A percentile compares a stretch with the other conserved stretches of the same genome.
Evolutionary conservation across 92 coral and sea anemone species (phyloP).

Genomic region (Phenganax stokvisi): DNA sequence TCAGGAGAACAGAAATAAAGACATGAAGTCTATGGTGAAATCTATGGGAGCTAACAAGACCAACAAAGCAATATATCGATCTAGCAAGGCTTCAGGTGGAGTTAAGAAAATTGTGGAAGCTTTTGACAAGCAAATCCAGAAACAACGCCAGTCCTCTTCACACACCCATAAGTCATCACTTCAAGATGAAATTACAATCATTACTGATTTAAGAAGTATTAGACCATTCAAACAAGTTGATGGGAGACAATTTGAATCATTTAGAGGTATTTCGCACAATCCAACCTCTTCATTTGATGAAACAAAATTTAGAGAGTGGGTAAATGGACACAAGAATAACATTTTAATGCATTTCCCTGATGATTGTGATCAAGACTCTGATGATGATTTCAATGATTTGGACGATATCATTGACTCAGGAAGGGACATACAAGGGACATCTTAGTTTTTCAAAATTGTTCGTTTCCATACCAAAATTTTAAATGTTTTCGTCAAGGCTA

Average conservation of each 20-base stretch:
- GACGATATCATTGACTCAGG: neutral
- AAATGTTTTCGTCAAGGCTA: neutral
- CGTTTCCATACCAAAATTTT: neutral
- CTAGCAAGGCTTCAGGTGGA: conserved; percentile 47
- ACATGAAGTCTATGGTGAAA: conserved; percentile 34
- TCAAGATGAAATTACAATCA: conserved; percentile 39
- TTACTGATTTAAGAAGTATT: conserved; percentile 40
- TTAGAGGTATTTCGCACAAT: conserved; percentile 1
- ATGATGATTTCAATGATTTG: neutral
- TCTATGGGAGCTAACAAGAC: conserved; percentile 58
- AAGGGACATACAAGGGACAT: neutral
- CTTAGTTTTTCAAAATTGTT: neutral
- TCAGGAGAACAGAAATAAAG: conserved; percentile 38
- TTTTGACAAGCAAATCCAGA: conserved; percentile 33
- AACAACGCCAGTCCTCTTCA: conserved; percentile 25
- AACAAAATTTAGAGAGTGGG: neutral
- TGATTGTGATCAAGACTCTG: neutral
- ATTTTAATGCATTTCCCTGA: conserved; percentile 8
- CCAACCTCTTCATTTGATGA: neutral
- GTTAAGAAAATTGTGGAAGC: conserved; percentile 47
- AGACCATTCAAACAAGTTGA: conserved; percentile 37
- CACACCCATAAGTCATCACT: conserved; percentile 42
- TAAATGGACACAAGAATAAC: neutral
- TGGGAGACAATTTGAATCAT: conserved; percentile 19
- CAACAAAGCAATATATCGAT: conserved; percentile 43